Base-by-base conservation (phyloP, 2,888 invertebrate species). In the Apamea anceps region DNA sequence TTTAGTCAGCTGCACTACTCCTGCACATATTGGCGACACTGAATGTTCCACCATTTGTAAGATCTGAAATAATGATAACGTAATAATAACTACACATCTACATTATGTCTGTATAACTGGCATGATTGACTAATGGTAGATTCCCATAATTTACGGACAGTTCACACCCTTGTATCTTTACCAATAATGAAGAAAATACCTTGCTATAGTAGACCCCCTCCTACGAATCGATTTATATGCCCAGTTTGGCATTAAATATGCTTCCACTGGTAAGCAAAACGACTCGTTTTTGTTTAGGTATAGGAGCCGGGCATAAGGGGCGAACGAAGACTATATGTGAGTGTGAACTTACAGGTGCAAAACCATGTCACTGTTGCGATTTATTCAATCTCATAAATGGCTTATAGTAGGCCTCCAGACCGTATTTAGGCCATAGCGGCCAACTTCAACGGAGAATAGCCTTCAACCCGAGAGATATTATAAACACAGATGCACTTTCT, bases 11-110 rank as follows among this genome's bases (percentile, higher is more conserved):
- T 98, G 97, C 62, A 98, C 97, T 1, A 99, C 97, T 51, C 98
- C 98, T 80, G 97, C 97, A 51, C 98, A 98, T 87, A 98, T 97
- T 48, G 98, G 97, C 21, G 96, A 94, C 0, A 98, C 97, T 60
- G 98, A 95, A 94, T 98, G 98, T 89, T 99, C 99, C 91, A 97
- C 97, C 88, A 98, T 97, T 96, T 98, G 98, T 54, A 99, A 96
- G 73, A 98, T 93, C 97, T 99, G 97, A 42, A 96, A 93, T 95
- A 75, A 48, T 79, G 32, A 73, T 51, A 21, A 37, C 13, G 45
- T 48, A 48, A n/a, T 2, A 48, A 60, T 74, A 8, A 75, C 18
- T 18, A 25, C 25, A 72, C 21, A 32, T 15, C 15, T 51, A 32
- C 25, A 71, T 15, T 54, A 71, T n/a, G 71, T 18, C 45, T n/a